These are phyloP conservation scores for Amazona ochrocephala DNA, from an alignment of 2,797 vertebrate genomes.

Conservation along the genomic window DNA sequence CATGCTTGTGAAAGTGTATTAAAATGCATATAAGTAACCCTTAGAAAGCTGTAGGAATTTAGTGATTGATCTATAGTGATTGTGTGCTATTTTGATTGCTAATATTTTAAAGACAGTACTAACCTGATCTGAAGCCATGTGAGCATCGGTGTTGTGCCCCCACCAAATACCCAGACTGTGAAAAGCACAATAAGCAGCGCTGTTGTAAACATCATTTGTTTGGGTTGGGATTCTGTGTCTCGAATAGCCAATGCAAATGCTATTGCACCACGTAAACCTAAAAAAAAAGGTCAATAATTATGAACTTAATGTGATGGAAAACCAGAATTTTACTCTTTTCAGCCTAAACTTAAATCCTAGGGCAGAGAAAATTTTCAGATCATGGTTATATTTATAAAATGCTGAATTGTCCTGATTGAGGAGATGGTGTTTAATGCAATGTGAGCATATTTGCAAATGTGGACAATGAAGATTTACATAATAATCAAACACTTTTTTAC, in stretches of 20 bases:
- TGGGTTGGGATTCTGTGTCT: conserved; percentile 77
- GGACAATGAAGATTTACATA: neutral
- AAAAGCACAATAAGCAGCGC: conserved; percentile 82
- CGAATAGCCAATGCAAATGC: conserved; percentile 83
- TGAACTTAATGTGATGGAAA: neutral
- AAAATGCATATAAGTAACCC: neutral
- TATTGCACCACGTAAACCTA: conserved; percentile 85
- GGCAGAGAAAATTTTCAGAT: neutral
- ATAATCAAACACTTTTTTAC: neutral
- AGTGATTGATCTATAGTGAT: neutral
- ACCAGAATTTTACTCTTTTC: neutral
- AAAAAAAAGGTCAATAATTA: neutral
- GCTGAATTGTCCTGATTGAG: neutral
- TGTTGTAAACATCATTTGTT: conserved; percentile 84
- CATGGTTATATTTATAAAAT: neutral
- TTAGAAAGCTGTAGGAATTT: neutral
- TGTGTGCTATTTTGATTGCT: neutral
- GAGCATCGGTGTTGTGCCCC: conserved; percentile 81
- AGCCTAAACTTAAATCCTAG: neutral
- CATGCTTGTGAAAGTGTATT: neutral
- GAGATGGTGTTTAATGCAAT: neutral
- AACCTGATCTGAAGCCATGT: conserved; percentile 85
- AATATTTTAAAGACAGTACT: neutral
- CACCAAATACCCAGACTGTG: conserved; percentile 84
- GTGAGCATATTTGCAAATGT: neutral